phyloP scores from a whole-genome alignment of 2,888 invertebrate species.

The Watsonalla binaria region DNA sequence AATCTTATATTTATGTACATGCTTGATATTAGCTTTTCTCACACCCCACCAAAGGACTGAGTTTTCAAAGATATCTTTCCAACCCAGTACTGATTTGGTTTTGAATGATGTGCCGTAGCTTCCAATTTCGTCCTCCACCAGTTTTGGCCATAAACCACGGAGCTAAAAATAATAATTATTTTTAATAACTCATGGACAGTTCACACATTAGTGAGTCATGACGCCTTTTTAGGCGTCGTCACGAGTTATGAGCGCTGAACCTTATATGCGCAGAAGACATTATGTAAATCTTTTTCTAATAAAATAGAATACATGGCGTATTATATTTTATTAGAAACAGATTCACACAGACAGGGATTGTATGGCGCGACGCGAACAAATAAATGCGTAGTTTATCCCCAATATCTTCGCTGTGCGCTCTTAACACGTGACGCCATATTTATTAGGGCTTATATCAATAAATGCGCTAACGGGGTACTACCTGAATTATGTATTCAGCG shows the following conservation, averaged over 20 bases:
- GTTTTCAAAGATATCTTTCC: slow-evolving; percentile 27
- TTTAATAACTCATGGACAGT: not conserved
- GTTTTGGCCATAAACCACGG: slow-evolving; percentile 23
- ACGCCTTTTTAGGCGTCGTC: too few relatives aligned
- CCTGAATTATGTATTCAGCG: slow-evolving; percentile 31
- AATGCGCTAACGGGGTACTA: slow-evolving; percentile 10
- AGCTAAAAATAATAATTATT: slow-evolving; percentile 15
- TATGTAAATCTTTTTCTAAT: too few relatives aligned
- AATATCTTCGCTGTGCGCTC: not conserved
- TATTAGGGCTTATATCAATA: too few relatives aligned
- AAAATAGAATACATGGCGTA: too few relatives aligned
- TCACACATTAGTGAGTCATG: too few relatives aligned
- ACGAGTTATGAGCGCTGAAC: too few relatives aligned
- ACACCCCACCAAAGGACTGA: slow-evolving; percentile 35
- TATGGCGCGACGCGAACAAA: too few relatives aligned
- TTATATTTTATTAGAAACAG: too few relatives aligned
- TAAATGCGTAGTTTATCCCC: too few relatives aligned
- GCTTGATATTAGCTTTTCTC: slow-evolving; percentile 14
- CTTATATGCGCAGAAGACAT: too few relatives aligned
- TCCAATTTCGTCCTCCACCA: slow-evolving; percentile 23
- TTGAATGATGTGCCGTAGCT: slow-evolving; percentile 28
- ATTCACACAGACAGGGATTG: too few relatives aligned
- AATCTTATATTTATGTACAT: slow-evolving; percentile 9
- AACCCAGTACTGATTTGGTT: slow-evolving; percentile 27
- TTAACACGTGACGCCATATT: not conserved